These are phyloP conservation scores for Oscheius sp. DNA, from an alignment of 2,888 invertebrate genomes.

Conservation along the genomic window DNA sequence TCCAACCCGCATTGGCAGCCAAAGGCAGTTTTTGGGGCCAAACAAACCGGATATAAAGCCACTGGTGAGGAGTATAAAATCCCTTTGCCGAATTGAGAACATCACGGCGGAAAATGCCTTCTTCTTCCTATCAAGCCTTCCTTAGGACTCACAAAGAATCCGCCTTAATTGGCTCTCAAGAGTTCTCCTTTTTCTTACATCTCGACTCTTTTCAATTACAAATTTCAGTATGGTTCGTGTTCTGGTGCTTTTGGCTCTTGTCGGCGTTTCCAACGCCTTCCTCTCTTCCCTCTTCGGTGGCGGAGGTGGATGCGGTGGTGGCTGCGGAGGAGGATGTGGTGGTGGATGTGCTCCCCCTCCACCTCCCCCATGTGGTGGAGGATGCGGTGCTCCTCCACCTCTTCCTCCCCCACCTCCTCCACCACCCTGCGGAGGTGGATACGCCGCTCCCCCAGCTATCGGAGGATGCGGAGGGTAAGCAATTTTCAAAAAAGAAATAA, in stretches of 20 bases:
- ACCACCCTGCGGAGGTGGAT: slow-evolving; percentile 14
- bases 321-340: slow-evolving; percentile 10
- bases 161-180: background rate
- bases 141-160: background rate
- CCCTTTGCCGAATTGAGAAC: background rate
- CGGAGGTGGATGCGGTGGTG: slow-evolving; percentile 6
- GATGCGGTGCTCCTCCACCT: slow-evolving; percentile 16
- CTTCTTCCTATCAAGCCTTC: background rate
- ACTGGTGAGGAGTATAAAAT: slow-evolving; percentile 19
- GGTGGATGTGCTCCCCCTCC: slow-evolving; percentile 22
- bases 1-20: slow-evolving; percentile 18
- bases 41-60: slow-evolving; percentile 18
- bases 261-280: slow-evolving; percentile 6
- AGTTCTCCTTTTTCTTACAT: background rate
- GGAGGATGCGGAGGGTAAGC: background rate
- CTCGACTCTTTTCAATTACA: no score
- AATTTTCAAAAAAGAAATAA: background rate
- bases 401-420: slow-evolving; percentile 24
- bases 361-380: slow-evolving; percentile 15
- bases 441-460: background rate
- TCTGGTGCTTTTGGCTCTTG: slow-evolving; percentile 3
- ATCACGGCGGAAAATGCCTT: background rate
- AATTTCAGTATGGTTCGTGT: slow-evolving; percentile 16
- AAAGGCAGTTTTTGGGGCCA: slow-evolving; percentile 18
- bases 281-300: slow-evolving; percentile 3